phyloP scores from a whole-genome alignment of 2,113 vertebrate species.

The Chamaetylas fuelleborni region DNA sequence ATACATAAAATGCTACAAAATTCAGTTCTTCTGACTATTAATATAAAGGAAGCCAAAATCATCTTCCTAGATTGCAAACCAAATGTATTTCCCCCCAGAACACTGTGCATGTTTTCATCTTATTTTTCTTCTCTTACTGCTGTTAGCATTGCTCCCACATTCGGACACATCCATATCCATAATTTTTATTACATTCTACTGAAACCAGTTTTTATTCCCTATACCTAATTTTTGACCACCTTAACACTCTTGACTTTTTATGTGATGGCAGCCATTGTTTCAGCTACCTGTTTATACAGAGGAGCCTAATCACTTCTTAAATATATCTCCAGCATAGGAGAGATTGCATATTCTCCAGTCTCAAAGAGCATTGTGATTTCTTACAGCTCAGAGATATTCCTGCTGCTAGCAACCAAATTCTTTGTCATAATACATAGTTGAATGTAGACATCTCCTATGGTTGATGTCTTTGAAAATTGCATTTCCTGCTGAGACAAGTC shows the following conservation, averaged over 20 bases:
- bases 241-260: not conserved
- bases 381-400: conserved; percentile 5
- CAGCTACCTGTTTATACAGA: not conserved
- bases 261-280: conserved; percentile 5
- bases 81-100: not conserved
- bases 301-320: not conserved
- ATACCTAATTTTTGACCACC: not conserved
- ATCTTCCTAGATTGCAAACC: not conserved
- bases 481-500: conserved; percentile 26
- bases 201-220: not conserved
- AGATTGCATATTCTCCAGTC: conserved; percentile 4
- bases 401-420: conserved; percentile 34
- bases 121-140: not conserved
- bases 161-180: not conserved
- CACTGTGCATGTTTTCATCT: not conserved
- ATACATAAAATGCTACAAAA: not conserved
- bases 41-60: not conserved
- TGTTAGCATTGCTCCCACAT: not conserved
- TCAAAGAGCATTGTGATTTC: conserved; percentile 21
- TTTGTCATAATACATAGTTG: conserved; percentile 26
- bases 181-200: not conserved
- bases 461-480: conserved; percentile 30
- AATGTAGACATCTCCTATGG: conserved; percentile 15
- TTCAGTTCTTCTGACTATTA: not conserved
- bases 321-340: not conserved